Base-by-base conservation (phyloP, 2,888 invertebrate species). In the Cephus pygmeus region DNA sequence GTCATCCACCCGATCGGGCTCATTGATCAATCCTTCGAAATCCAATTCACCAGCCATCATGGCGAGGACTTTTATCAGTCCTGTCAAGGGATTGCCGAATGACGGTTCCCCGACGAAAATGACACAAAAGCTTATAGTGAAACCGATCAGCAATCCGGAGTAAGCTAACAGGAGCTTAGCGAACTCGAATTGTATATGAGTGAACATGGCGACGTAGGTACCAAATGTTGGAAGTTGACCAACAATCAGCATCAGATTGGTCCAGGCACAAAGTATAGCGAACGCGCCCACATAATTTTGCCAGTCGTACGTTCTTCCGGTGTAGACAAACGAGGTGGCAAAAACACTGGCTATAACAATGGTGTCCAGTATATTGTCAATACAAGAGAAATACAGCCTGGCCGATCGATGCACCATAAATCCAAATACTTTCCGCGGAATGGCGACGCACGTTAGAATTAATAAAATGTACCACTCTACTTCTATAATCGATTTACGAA, bases 141-240 rank as follows among this genome's bases (percentile, higher is more conserved):
- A 92, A 0, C 92, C 92, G 34, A 92, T 91, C 15, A 92, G 81
- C 1, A 92, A 82, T 4, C 92, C 92, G 0, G 91, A 91, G 76
- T 92, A 92, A 0, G 92, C 92, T 11, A 92, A 78, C 35, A 92
- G 82, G 2, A 92, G 82, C 78, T 92, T 90, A 0, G 91, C 91
- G 75, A 92, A 92, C 78, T 92, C 92, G 69, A 91, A 91, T 68
- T 91, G 91, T 75, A 92, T 91, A 56, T 90, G 91, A 0, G 91
- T 92, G 75, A 92, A 92, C 92, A 92, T 92, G 3, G 92, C 92
- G 1, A 93, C 92, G 84, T 93, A 93, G 3, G 92, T 90, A 1
- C 92, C 92, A 79, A 92, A 91, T 1, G 91, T 88, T 2, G 92
- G 92, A 34, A 92, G 85, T 71, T 92, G 91, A 0, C 92, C 93